Evolutionary conservation across 2,888 invertebrate genomes (phyloP).

Genomic region (Meliscaeva auricollis): DNA sequence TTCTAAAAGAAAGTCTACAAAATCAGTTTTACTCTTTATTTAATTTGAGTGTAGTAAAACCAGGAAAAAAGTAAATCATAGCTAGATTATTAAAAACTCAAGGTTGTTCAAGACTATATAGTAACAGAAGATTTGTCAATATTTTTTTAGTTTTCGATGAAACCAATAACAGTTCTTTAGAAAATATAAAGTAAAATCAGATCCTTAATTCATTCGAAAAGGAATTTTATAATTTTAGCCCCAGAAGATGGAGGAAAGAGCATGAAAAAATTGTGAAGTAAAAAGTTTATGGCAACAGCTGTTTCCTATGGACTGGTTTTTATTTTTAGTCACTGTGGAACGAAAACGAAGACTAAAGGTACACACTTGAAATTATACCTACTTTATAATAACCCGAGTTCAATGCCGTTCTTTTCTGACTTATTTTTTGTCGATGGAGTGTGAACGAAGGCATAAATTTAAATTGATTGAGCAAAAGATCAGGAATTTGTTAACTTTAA

Average conservation of each 20-base stretch:
- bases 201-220: slow-evolving; percentile 60
- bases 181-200: slow-evolving; percentile 5
- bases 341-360: no score
- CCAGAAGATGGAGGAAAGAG: slow-evolving; percentile 42
- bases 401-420: slow-evolving; percentile 2
- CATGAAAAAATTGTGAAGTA: slow-evolving; percentile 45
- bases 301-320: slow-evolving; percentile 59
- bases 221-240: slow-evolving; percentile 50
- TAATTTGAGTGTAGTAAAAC: no score
- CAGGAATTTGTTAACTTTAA: neutral
- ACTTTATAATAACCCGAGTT: neutral
- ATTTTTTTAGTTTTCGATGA: neutral
- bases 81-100: no score
- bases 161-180: slow-evolving; percentile 11
- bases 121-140: no score
- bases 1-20: no score
- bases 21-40: no score
- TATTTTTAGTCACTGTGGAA: slow-evolving; percentile 14
- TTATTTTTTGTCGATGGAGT: no score
- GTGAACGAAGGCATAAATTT: neutral
- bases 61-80: no score
- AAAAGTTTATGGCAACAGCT: slow-evolving; percentile 63
- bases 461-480: slow-evolving; percentile 10
- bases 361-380: slow-evolving; percentile 6
- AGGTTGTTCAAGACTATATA: no score